phyloP scores from a whole-genome alignment of 1,140 invertebrate species.

The Drosophila elegans region DNA sequence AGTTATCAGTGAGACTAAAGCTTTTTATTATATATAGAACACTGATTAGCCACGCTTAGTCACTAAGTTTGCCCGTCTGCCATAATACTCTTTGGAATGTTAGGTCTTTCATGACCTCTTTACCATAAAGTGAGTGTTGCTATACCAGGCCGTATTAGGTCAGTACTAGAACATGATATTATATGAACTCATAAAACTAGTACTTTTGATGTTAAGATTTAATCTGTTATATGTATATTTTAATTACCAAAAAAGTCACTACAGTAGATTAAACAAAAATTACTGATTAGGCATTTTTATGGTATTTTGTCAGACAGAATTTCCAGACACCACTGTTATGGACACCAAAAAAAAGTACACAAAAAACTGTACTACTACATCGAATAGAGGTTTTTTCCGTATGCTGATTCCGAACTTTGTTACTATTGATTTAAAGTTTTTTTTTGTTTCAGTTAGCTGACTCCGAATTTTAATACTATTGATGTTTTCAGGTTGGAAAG shows the following conservation, averaged over 20 bases:
- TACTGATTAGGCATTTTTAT: neutral
- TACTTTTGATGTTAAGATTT: too few species aligned
- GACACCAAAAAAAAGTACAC: neutral
- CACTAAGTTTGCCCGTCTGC: slow-evolving; percentile 2
- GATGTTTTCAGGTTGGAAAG: slow-evolving; percentile 30
- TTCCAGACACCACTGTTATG: neutral
- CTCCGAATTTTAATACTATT: slow-evolving; percentile 13
- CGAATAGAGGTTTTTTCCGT: neutral
- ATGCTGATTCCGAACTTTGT: slow-evolving; percentile 22
- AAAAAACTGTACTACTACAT: slow-evolving; percentile 10
- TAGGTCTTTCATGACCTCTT: slow-evolving; percentile 10
- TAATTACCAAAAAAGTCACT: too few species aligned
- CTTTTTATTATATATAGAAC: slow-evolving; percentile 8
- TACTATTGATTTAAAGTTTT: slow-evolving; percentile 1
- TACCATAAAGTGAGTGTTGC: neutral
- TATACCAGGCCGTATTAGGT: neutral
- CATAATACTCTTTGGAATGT: neutral
- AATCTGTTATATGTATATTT: too few species aligned
- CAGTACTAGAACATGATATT: slow-evolving; percentile 2
- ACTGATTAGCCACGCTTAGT: slow-evolving; percentile 33
- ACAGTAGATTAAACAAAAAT: neutral
- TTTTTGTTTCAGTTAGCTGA: slow-evolving; percentile 9
- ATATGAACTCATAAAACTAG: too few species aligned
- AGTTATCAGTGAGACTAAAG: slow-evolving; percentile 15
- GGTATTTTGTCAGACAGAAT: neutral